Base-by-base conservation (phyloP, 2,888 invertebrate genomes). In the Alitta virens region DNA sequence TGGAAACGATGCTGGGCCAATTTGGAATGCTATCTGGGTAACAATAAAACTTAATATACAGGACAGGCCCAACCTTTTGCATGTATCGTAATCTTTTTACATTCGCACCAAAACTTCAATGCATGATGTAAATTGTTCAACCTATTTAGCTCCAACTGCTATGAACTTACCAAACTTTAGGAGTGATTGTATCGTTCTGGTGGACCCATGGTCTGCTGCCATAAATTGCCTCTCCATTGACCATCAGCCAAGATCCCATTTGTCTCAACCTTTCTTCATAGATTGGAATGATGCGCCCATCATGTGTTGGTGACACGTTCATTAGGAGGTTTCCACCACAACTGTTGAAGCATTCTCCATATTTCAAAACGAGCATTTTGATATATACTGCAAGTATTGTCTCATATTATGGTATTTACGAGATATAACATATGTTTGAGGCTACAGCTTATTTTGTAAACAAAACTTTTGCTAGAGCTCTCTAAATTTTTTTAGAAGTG, bases 211-310 rank as follows among this genome's bases (percentile, higher is more conserved):
- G 92, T 3, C 84, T 85, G 1, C 88, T 87, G 2, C 83, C 84
- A 75, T 93, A 95, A 70, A 95, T 91, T 0, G 92, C 92, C 76
- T 92, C 91, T 0, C 94, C 94, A 74, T 94, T 95, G n/a, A 87
- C 82, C 1, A 82, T 75, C 16, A 96, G 83, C 95, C 95, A 95
- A 16, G 75, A 59, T 1, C 95, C 95, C 71, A 95, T 85, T 69
- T 88, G 86, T 14, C 87, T 81, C 0, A 95, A 84, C 51, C 94
- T 86, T 76, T 95, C 93, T 84, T 94, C 90, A 82, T 90, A 94
- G 75, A 95, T 90, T 0, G 92, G 91, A 2, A 86, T 81, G 68
- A 96, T 94, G 5, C 88, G 88, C 2, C 95, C 95, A 72, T 92
- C 91, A 76, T 90, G 91, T 0, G 93, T 92, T 18, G 95, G 94